These are phyloP conservation scores for Trisateles emortualis DNA, from an alignment of 2,888 invertebrate genomes.

Conservation along the genomic window DNA sequence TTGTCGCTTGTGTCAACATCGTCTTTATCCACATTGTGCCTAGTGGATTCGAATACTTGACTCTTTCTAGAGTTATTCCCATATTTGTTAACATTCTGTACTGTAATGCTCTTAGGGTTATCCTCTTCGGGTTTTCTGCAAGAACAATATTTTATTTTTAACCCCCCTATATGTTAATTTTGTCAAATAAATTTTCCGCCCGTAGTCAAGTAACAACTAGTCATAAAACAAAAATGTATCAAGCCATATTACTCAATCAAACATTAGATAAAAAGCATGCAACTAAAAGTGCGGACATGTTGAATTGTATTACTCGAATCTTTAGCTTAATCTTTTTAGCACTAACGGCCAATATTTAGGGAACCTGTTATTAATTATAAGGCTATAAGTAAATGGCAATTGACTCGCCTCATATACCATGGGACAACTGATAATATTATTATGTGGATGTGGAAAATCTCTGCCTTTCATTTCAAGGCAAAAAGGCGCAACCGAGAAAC, in stretches of 20 bases:
- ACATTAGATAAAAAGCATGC: constrained; percentile 43
- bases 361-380: no score
- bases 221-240: constrained; percentile 33
- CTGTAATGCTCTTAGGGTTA: constrained; percentile 77
- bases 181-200: constrained; percentile 9
- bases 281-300: constrained; percentile 15
- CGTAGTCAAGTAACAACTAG: constrained; percentile 18
- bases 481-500: no score
- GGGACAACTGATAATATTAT: no score
- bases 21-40: constrained; percentile 91
- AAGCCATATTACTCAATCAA: constrained; percentile 45
- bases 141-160: constrained; percentile 64
- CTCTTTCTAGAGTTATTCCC: constrained; percentile 86
- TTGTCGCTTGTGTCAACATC: constrained; percentile 91
- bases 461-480: no score
- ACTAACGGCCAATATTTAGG: background rate
- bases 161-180: constrained; percentile 44
- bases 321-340: background rate
- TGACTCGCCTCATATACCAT: no score
- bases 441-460: no score
- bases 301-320: constrained; percentile 11
- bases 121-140: constrained; percentile 85
- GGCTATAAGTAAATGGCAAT: no score
- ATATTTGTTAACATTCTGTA: constrained; percentile 80
- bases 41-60: constrained; percentile 90